phyloP scores from a whole-genome alignment of 1,140 invertebrate species.

The Drosophila bifasciata region DNA sequence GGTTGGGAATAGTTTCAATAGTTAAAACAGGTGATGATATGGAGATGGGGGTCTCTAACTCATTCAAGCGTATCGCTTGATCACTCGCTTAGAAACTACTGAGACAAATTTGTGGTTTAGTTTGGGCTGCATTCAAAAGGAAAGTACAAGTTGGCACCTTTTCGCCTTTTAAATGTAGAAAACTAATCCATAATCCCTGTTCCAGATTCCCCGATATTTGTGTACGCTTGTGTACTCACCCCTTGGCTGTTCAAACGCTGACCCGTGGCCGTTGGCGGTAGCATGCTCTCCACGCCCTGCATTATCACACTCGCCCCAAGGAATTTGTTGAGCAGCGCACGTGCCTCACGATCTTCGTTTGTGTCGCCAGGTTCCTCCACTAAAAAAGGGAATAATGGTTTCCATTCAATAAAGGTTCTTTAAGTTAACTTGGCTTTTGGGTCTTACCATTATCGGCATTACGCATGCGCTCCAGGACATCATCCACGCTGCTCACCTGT shows the following conservation, averaged over 20 bases:
- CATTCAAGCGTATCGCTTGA: no score
- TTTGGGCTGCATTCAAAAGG: no score
- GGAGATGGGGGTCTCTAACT: background rate
- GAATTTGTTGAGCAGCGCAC: conserved; percentile 91
- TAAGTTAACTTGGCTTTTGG: background rate
- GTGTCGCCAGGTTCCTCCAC: conserved; percentile 87
- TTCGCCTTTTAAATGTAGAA: no score
- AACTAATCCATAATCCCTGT: no score
- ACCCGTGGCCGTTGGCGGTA: conserved; percentile 54
- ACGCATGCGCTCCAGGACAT: conserved; percentile 90
- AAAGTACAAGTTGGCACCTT: no score
- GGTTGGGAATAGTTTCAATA: conserved; percentile 8
- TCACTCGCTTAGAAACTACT: no score
- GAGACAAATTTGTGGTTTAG: no score
- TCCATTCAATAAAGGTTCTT: background rate
- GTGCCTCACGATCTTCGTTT: conserved; percentile 88
- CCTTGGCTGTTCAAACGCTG: conserved; percentile 62
- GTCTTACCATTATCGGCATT: conserved; percentile 88
- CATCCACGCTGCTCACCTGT: conserved; percentile 88
- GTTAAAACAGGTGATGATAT: conserved; percentile 7
- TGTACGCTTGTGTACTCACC: conserved; percentile 52
- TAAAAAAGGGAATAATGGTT: conserved; percentile 58
- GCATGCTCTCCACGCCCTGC: conserved; percentile 85
- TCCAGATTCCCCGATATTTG: background rate
- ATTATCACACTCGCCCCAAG: conserved; percentile 90